A percentile compares a stretch with the other conserved stretches of the same genome.
Evolutionary conservation across 2,113 vertebrate species (phyloP).

Genomic region (Aix galericulata): DNA sequence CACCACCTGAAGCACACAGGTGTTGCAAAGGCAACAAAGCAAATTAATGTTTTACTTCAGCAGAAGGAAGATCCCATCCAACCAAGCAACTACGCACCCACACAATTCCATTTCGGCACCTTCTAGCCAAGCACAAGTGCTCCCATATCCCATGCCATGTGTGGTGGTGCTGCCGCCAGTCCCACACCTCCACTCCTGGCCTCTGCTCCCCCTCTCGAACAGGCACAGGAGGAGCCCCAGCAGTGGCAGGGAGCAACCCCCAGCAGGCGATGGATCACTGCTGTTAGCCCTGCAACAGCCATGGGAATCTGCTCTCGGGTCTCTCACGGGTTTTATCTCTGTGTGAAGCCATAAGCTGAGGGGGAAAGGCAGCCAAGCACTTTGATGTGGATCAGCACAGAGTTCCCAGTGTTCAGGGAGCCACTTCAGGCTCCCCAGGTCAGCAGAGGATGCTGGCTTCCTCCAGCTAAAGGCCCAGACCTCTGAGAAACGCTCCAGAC

Average conservation of each 20-base stretch:
- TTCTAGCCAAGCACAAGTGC: not conserved
- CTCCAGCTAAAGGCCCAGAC: not conserved
- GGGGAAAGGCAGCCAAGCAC: not conserved
- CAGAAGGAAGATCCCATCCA: not conserved
- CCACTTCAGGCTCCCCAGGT: not conserved
- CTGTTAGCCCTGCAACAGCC: conserved; percentile 4
- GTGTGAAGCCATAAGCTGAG: not conserved
- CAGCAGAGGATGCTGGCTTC: not conserved
- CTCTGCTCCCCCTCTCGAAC: not conserved
- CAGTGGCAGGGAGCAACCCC: not conserved
- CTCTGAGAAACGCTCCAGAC: conserved; percentile 24
- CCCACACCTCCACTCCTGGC: not conserved
- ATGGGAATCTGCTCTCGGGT: not conserved
- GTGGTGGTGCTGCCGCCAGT: not conserved
- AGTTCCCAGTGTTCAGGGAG: not conserved
- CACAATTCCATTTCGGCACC: not conserved
- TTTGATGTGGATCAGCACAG: conserved; percentile 36
- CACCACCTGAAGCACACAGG: not conserved
- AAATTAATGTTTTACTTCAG: not conserved
- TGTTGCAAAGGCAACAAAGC: not conserved
- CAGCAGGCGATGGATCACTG: not conserved
- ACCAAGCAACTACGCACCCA: not conserved
- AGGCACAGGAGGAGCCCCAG: not conserved
- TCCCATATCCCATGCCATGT: not conserved
- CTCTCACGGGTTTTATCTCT: conserved; percentile 29